Evolutionary conservation across 2,888 invertebrate species (phyloP), one percentile per base, ranked within the genome.

Genomic region (Cryptocephalus moraei): DNA sequence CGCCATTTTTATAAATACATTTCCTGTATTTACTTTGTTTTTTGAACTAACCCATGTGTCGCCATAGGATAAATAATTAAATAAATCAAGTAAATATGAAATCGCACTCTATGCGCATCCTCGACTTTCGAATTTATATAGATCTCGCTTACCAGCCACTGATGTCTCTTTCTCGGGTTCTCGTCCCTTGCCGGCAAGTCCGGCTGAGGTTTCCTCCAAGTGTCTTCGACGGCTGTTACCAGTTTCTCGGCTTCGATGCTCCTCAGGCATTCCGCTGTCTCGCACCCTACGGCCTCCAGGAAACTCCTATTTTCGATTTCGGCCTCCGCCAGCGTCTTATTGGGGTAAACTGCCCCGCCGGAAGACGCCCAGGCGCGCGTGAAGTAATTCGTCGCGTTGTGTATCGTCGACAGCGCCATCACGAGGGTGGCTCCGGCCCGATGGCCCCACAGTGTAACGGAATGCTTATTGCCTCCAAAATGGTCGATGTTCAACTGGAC

Each of bases 391-490:
- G 81, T 78, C 2, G 81, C 73, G 47, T 77, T 70, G 55, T 66
- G 72, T 9, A 73, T 78, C 66, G 53, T 83, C 70, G 62, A 78
- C 38, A 92, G 70, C 0, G 88, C 86, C 1, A 89, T 84, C 0
- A 88, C 85, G 10, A 91, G 69, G 0, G 91, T 91, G 1, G 86
- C 91, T 1, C 91, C 69, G 0, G 91, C 88, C 14, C 87, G 78
- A 63, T 91, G 90, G 0, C 91, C 93, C 59, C 91, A 76, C 34
- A 93, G 64, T 0, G 90, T 91, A 0, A 93, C 86, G 3, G 85
- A 77, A 1, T 76, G 73, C 1, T 81, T 78, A 65, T 91, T 84
- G 0, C 91, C 91, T 0, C 91, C 91, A 62, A 92, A 92, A 65
- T 88, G 79, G 47, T 80, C 80, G 41, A 91, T 88, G 64, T 92